Evolutionary conservation across 2,888 invertebrate species (phyloP).

Genomic region (Caprella mutica): DNA sequence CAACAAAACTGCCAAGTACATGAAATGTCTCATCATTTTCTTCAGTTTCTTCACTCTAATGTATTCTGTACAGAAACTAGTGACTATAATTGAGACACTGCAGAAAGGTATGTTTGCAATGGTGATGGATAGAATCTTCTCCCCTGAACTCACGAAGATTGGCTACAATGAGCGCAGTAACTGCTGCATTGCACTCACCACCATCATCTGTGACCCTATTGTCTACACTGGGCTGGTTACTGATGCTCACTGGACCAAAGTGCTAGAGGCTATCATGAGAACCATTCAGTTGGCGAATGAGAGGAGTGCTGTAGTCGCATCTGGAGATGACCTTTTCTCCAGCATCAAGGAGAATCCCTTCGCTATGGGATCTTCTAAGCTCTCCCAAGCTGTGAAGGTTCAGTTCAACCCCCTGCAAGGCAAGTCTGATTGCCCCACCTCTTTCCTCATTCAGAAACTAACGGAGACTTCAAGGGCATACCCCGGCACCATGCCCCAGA

Average conservation of each 20-base stretch:
- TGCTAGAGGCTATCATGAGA: slow-evolving; percentile 60
- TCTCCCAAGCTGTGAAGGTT: slow-evolving; percentile 68
- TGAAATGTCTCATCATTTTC: slow-evolving; percentile 80
- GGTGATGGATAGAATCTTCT: slow-evolving; percentile 79
- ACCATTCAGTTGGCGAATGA: slow-evolving; percentile 78
- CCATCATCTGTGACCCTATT: slow-evolving; percentile 63
- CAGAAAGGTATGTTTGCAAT: slow-evolving; percentile 90
- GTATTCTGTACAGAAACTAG: slow-evolving; percentile 60
- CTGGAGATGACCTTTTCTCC: slow-evolving; percentile 66
- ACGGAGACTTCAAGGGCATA: slow-evolving; percentile 52
- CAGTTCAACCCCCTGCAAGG: slow-evolving; percentile 63
- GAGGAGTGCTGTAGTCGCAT: too few species aligned
- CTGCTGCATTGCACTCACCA: slow-evolving; percentile 77
- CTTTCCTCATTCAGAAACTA: slow-evolving; percentile 63
- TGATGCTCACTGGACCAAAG: slow-evolving; percentile 41
- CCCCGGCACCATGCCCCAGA: slow-evolving; percentile 56
- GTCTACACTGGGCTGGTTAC: slow-evolving; percentile 56
- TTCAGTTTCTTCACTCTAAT: slow-evolving; percentile 74
- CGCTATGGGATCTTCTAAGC: slow-evolving; percentile 74
- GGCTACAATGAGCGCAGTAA: slow-evolving; percentile 76
- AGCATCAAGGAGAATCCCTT: slow-evolving; percentile 77
- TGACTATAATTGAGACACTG: slow-evolving; percentile 70
- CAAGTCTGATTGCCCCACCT: slow-evolving; percentile 55
- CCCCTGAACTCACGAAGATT: slow-evolving; percentile 77
- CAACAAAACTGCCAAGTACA: slow-evolving; percentile 89